Conservation (phyloP, 2,888 invertebrate genomes). For the Pandemis corylana region DNA sequence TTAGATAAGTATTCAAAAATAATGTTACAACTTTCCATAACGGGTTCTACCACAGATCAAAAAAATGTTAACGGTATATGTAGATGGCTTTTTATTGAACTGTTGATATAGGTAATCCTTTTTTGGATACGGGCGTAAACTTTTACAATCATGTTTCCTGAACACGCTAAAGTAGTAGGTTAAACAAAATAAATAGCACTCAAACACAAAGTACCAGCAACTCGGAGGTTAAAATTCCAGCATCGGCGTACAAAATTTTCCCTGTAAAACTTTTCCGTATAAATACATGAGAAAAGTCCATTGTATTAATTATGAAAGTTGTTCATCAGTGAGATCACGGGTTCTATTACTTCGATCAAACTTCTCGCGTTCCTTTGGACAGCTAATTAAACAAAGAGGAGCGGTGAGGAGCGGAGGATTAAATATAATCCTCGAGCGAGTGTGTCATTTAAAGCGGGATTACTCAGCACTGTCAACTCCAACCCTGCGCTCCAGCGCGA, state of each 20-base stretch:
- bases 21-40: too few species aligned
- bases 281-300: slow-evolving; percentile 13
- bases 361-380: slow-evolving; percentile 33
- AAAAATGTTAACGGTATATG: too few species aligned
- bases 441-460: slow-evolving; percentile 24
- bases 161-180: slow-evolving; percentile 2
- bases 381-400: slow-evolving; percentile 38
- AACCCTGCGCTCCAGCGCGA: slow-evolving; percentile 16
- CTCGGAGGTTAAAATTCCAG: slow-evolving; percentile 5
- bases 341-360: slow-evolving; percentile 34
- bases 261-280: slow-evolving; percentile 16
- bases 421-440: slow-evolving; percentile 26
- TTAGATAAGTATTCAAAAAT: too few species aligned
- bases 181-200: slow-evolving; percentile 15
- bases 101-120: not conserved
- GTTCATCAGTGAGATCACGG: slow-evolving; percentile 29
- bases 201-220: slow-evolving; percentile 3
- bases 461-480: slow-evolving; percentile 15
- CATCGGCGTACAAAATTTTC: slow-evolving; percentile 10
- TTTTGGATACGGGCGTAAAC: not conserved
- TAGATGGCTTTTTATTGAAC: not conserved
- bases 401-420: slow-evolving; percentile 29
- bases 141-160: slow-evolving; percentile 5
- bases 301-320: slow-evolving; percentile 30
- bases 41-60: too few species aligned